These are phyloP conservation scores for Athalia circularis DNA, from an alignment of 2,888 invertebrate species.

Conservation along the genomic window DNA sequence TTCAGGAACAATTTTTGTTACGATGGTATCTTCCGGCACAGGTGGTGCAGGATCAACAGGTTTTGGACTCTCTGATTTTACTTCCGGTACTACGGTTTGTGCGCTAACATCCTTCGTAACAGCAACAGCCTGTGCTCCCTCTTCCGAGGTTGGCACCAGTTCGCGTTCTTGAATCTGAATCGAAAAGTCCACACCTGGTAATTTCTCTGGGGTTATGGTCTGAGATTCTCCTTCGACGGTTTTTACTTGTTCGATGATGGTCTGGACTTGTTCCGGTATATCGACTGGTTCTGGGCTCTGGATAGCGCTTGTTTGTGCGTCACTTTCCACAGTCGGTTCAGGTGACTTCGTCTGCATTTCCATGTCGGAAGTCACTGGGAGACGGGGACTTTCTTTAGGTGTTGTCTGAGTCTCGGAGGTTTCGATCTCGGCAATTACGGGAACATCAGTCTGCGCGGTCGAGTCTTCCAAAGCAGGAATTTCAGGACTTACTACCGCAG, in stretches of 20 bases:
- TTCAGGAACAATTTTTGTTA: constrained; percentile 40
- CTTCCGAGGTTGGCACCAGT: constrained; percentile 60
- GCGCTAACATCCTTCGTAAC: constrained; percentile 60
- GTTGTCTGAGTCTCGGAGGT: constrained; percentile 66
- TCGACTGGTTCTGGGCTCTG: constrained; percentile 50
- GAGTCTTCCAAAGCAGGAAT: constrained; percentile 72
- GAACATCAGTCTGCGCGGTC: constrained; percentile 75
- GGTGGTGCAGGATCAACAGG: constrained; percentile 53
- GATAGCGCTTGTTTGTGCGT: constrained; percentile 63
- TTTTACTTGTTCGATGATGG: constrained; percentile 65
- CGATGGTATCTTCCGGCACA: constrained; percentile 45
- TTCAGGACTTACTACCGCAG: constrained; percentile 61
- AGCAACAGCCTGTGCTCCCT: constrained; percentile 67
- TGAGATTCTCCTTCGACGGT: constrained; percentile 66
- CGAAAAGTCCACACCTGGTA: constrained; percentile 61
- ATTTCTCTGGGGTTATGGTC: constrained; percentile 59
- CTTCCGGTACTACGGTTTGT: constrained; percentile 54
- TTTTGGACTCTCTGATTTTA: not conserved
- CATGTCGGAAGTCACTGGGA: constrained; percentile 56
- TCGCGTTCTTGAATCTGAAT: constrained; percentile 62
- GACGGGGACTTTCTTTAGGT: constrained; percentile 56
- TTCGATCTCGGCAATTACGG: constrained; percentile 60
- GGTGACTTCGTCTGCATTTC: constrained; percentile 62
- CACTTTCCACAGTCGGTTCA: constrained; percentile 51
- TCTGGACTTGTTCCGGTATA: constrained; percentile 57